A percentile compares a stretch with the other conserved stretches of the same genome.
Evolutionary conservation across 2,888 invertebrate species (phyloP).

Genomic region (Trichacis sp.): DNA sequence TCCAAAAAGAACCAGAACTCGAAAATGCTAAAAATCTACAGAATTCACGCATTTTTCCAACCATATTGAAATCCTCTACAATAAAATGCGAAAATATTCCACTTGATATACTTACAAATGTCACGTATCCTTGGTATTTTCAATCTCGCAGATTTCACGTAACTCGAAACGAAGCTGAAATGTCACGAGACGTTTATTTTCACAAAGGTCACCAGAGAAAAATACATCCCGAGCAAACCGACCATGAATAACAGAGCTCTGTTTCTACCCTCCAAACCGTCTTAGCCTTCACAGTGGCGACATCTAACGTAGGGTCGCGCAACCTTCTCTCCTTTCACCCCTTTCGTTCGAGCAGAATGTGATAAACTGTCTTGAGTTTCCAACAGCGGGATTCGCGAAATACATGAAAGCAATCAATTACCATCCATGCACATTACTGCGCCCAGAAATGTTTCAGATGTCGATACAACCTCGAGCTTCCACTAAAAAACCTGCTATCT

Average conservation of each 20-base stretch:
- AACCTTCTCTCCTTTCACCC: constrained; percentile 46
- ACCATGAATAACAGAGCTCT: constrained; percentile 31
- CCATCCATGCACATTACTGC: constrained; percentile 18
- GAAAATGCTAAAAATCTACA: too few species aligned
- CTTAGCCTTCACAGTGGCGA: constrained; percentile 29
- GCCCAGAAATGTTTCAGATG: constrained; percentile 1
- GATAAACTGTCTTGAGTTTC: constrained; percentile 32
- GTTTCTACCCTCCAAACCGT: neutral
- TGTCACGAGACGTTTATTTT: constrained; percentile 29
- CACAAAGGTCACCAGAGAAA: constrained; percentile 32
- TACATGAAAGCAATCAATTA: constrained; percentile 31
- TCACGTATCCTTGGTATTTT: constrained; percentile 24
- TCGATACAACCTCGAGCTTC: neutral
- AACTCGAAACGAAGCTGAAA: constrained; percentile 16
- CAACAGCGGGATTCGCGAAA: constrained; percentile 33
- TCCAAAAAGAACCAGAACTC: too few species aligned
- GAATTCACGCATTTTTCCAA: too few species aligned
- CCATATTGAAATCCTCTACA: too few species aligned
- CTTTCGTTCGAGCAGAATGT: constrained; percentile 42
- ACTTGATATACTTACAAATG: constrained; percentile 8
- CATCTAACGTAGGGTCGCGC: constrained; percentile 36
- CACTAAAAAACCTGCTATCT: too few species aligned
- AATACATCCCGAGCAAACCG: constrained; percentile 14
- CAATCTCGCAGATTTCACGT: constrained; percentile 10
- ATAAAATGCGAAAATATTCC: neutral